A percentile compares a stretch with the other conserved stretches of the same genome.
These are phyloP conservation scores for Lordiphosa stackelbergi DNA, from an alignment of 1,140 invertebrate species.

Conservation along the genomic window DNA sequence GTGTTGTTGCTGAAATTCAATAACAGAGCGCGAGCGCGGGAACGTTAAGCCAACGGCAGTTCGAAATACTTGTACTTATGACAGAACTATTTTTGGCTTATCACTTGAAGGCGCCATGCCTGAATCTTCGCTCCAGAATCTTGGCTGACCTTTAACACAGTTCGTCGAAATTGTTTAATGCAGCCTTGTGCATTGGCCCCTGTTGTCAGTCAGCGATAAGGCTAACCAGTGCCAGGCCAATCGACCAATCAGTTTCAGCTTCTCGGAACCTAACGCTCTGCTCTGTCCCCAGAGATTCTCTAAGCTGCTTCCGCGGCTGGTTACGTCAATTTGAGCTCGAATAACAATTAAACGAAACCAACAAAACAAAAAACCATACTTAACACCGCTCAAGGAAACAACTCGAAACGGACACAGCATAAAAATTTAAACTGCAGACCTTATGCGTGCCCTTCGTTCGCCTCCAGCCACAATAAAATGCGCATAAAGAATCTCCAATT, in stretches of 20 bases:
- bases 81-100: slow-evolving; percentile 36
- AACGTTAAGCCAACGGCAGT: slow-evolving; percentile 30
- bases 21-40: slow-evolving; percentile 21
- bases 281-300: slow-evolving; percentile 24
- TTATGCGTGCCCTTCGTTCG: slow-evolving; percentile 47
- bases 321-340: slow-evolving; percentile 42
- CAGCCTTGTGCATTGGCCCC: slow-evolving; percentile 54
- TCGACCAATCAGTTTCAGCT: slow-evolving; percentile 20
- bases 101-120: slow-evolving; percentile 40
- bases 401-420: slow-evolving; percentile 25
- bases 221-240: slow-evolving; percentile 45
- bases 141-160: slow-evolving; percentile 43
- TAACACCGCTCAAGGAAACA: slow-evolving; percentile 61
- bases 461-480: slow-evolving; percentile 34
- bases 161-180: not conserved
- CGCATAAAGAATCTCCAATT: slow-evolving; percentile 72
- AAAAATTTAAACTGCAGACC: slow-evolving; percentile 61
- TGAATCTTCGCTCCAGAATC: slow-evolving; percentile 18
- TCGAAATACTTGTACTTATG: slow-evolving; percentile 10
- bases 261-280: slow-evolving; percentile 6
- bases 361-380: slow-evolving; percentile 37
- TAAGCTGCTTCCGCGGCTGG: slow-evolving; percentile 25
- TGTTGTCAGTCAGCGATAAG: slow-evolving; percentile 52
- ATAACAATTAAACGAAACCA: slow-evolving; percentile 12
- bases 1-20: slow-evolving; percentile 46